Conservation (phyloP, 2,113 vertebrate genomes). For the Ardeotis arabs region DNA sequence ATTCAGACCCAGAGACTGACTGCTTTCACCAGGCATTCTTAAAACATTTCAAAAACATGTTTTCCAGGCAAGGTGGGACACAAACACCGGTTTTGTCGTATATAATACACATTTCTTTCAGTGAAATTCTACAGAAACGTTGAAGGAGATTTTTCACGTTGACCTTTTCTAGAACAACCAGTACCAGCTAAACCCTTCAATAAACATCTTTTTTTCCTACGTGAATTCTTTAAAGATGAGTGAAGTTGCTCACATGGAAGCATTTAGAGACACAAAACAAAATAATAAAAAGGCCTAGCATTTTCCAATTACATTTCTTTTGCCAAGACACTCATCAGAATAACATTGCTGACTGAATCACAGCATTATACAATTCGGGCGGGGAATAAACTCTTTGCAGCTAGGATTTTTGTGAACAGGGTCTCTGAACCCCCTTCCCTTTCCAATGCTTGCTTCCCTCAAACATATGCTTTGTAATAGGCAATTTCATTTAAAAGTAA, state of each 20-base stretch:
- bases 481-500: not conserved
- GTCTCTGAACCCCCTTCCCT: not conserved
- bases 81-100: accelerated
- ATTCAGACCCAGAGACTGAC: not conserved
- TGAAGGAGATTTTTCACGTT: not conserved
- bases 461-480: accelerated
- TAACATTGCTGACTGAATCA: not conserved
- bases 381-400: not conserved
- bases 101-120: not conserved
- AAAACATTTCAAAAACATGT: not conserved
- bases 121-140: not conserved
- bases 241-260: conserved; percentile 42
- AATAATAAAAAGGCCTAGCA: not conserved
- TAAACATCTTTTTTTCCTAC: not conserved
- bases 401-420: not conserved
- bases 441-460: not conserved
- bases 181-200: not conserved
- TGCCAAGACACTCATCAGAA: conserved; percentile 1
- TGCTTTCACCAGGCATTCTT: not conserved
- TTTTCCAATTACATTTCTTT: not conserved
- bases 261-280: not conserved
- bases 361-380: not conserved
- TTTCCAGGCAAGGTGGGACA: not conserved
- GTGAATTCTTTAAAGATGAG: conserved; percentile 46
- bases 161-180: not conserved